phyloP scores from a whole-genome alignment of 2,113 vertebrate genomes.

The Daubentonia madagascariensis region DNA sequence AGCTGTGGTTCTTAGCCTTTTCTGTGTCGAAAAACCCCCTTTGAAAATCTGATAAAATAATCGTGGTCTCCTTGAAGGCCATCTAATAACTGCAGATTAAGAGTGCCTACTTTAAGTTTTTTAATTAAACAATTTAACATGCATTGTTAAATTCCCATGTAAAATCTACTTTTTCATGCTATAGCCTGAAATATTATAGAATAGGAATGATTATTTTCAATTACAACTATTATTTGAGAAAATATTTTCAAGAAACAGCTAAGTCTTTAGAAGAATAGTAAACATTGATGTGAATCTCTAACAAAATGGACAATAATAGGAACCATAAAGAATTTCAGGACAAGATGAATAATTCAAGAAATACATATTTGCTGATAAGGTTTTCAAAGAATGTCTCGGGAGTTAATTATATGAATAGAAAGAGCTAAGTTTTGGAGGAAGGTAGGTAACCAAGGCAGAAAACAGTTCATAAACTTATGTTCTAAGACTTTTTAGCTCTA shows the following conservation, averaged over 20 bases:
- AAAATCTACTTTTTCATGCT: not conserved
- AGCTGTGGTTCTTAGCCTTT: not conserved
- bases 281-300: not conserved
- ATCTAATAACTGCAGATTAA: not conserved
- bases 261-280: not conserved
- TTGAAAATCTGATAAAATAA: not conserved
- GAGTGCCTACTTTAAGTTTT: not conserved
- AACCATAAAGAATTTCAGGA: not conserved
- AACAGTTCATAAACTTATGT: not conserved
- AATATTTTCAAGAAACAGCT: not conserved
- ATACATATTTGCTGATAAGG: not conserved
- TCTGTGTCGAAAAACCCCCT: not conserved
- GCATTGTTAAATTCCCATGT: not conserved
- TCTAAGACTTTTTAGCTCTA: not conserved
- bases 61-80: not conserved
- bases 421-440: not conserved
- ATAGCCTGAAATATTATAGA: not conserved
- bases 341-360: not conserved
- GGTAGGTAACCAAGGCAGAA: not conserved
- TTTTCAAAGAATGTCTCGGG: not conserved
- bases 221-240: not conserved
- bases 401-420: not conserved
- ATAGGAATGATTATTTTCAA: not conserved
- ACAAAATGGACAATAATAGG: not conserved
- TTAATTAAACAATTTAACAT: not conserved